Evolutionary conservation across 2,113 vertebrate species (phyloP), one percentile per base, ranked within the genome.

Genomic region (Oncorhynchus nerka): DNA sequence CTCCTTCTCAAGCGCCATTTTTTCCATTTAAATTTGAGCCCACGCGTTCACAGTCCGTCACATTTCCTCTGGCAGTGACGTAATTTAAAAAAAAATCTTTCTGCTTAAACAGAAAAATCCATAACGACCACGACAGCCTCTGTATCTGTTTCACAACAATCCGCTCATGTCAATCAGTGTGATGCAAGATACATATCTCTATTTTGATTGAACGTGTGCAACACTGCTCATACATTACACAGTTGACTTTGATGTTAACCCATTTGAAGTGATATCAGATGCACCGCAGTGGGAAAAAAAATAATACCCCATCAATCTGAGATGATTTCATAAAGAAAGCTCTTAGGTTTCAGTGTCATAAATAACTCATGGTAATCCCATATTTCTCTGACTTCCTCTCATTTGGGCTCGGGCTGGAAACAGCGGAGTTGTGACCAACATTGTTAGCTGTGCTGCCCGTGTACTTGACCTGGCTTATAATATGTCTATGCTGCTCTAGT

Each of bases 291-390:
- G 62, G 4, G 30, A 0, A 5, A 34, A 86, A 82, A 83, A 78
- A 65, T 80, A 78, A 85, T 82, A 68, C 83, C 87, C 86, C 91
- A 92, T 92, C 90, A 89, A 74, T 79, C 55, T 12, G 77, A 86
- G 88, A 92, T 91, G 89, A 92, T 91, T 92, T 92, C 90, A 92
- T 92, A 91, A 89, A 59, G 85, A 72, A 80, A 79, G 83, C 81
- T 90, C 86, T 94, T 84, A 86, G 87, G 90, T 93, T 94, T 92
- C 92, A 88, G 85, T 88, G 65, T 93, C 93, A 93, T 93, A 93
- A 93, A 93, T 93, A 93, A 93, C 89, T 92, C 91, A 91, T 87
- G 88, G 92, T 90, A 91, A 93, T 89, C 89, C 89, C 91, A 93
- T 91, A 93, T 94, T 93, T 93, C 85, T 89, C 87, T 87, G 91